Evolutionary conservation across 2,888 invertebrate species (phyloP), one percentile per base, ranked within the genome.

Genomic region (Agapetus fuscipes): DNA sequence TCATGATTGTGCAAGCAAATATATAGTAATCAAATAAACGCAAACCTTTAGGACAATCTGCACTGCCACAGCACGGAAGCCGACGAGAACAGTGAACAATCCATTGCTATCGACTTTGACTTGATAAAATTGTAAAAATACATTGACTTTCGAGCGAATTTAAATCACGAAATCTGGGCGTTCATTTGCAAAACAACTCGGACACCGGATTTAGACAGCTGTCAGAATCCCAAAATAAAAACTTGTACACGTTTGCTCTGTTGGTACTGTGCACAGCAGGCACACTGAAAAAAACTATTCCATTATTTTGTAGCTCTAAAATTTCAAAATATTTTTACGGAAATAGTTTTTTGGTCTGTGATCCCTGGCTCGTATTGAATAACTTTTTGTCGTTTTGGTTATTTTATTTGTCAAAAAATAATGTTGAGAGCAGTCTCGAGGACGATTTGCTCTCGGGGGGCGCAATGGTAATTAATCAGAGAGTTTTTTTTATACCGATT

Each of bases 41-140:
- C 33, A 37, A 56, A 64, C 66, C 62, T 63, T 62, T 66, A 66
- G 59, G 60, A 51, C 50, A 54, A 60, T 62, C 61, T 65, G 65
- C 62, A 59, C 62, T 62, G 56, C 52, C 48, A 50, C 48, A 57
- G 41, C 51, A 34, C 49, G 43, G 32, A 29, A 27, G 48, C 53
- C 49, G 50, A 49, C 41, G 49, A 55, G 45, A 45, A 48, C 17
- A 49, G 42, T 16, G 41, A 46, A 48, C 17, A 53, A 39, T 51
- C 46, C 61, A 61, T 64, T 48, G 45, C 58, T 63, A 51, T 63
- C n/a, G n/a, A n/a, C n/a, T n/a, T n/a, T n/a, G n/a, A n/a, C n/a
- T n/a, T n/a, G n/a, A n/a, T n/a, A n/a, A n/a, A n/a, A n/a, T n/a
- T n/a, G n/a, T n/a, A n/a, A n/a, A n/a, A n/a, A n/a, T n/a, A n/a